A percentile compares a stretch with the other conserved stretches of the same genome.
phyloP scores from a whole-genome alignment of 2,888 invertebrate species.

The Girardia tigrina region DNA sequence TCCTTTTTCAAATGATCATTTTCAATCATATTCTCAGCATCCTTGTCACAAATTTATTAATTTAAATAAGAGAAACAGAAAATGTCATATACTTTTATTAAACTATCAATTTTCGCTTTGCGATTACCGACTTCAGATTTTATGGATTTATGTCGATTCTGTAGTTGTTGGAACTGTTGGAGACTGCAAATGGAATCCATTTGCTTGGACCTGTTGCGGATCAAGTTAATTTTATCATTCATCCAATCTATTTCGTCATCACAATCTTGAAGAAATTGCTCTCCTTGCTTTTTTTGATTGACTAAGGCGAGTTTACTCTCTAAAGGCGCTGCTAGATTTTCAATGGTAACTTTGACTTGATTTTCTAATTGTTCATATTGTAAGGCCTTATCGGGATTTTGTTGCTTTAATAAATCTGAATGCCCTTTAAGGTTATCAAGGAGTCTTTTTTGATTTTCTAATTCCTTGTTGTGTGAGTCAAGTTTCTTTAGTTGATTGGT shows the following conservation, averaged over 20 bases:
- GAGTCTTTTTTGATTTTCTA: neutral
- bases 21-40: neutral
- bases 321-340: neutral
- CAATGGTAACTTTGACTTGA: neutral
- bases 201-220: neutral
- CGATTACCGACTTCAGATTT: neutral
- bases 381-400: neutral
- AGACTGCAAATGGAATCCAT: neutral
- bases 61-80: no score
- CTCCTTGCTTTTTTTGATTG: neutral
- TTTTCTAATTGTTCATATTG: neutral
- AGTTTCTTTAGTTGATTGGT: neutral
- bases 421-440: neutral
- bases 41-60: neutral
- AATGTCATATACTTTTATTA: neutral
- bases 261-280: neutral
- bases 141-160: neutral
- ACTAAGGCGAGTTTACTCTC: neutral
- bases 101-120: neutral
- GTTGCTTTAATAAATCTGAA: neutral
- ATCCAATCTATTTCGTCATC: neutral
- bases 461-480: neutral
- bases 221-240: neutral
- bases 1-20: neutral
- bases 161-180: neutral